Evolutionary conservation across 2,888 invertebrate genomes (phyloP).

Genomic region (Tiliacea citrago): DNA sequence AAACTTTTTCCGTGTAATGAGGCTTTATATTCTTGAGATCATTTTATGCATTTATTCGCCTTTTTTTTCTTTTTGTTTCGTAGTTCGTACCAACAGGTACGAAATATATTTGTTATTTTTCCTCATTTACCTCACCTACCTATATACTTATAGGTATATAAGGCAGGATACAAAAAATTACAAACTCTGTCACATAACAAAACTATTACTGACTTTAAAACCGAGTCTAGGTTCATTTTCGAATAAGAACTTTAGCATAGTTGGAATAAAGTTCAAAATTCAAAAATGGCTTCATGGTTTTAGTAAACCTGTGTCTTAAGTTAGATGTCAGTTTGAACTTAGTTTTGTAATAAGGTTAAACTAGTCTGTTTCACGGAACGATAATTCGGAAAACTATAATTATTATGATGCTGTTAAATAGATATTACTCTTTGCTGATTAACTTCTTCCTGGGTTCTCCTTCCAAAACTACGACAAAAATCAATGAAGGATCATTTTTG

Average conservation of each 20-base stretch:
- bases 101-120: not conserved
- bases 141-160: not conserved
- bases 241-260: too few species aligned
- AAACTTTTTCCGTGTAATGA: too few species aligned
- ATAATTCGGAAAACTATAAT: not conserved
- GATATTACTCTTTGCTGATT: not conserved
- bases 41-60: not conserved
- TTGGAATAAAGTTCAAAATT: too few species aligned
- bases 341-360: not conserved
- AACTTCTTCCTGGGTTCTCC: not conserved
- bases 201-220: not conserved
- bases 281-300: not conserved
- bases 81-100: not conserved
- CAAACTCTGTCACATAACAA: not conserved
- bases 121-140: not conserved
- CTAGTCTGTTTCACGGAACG: not conserved
- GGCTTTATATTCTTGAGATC: constrained; percentile 4
- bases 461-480: not conserved
- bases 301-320: not conserved
- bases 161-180: not conserved
- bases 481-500: not conserved
- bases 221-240: too few species aligned
- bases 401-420: too few species aligned
- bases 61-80: not conserved
- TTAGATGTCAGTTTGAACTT: too few species aligned